Evolutionary conservation across 1,140 invertebrate genomes (phyloP), one percentile per base, ranked within the genome.

Genomic region (Odontomachus brunneus): DNA sequence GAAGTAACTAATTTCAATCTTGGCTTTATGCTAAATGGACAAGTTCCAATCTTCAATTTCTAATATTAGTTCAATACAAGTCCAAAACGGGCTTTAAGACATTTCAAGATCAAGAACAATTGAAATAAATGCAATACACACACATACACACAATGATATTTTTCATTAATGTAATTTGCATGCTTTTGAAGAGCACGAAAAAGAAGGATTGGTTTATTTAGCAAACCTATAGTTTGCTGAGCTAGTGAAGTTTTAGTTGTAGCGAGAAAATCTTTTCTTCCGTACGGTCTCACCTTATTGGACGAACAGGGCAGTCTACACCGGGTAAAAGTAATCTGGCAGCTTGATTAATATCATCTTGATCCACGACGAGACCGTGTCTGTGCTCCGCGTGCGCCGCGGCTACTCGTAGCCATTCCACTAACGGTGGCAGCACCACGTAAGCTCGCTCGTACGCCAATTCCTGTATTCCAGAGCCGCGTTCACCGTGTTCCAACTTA

Each of bases 271-370:
- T 44, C 9, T 44, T 11, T 11, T 44, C 9, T 44, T 26, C 11
- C n/a, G 3, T 0, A 59, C 29, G 60, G 15, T 57, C 83, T 85
- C 80, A 93, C 93, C 91, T 92, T 75, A 97, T 95, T 11, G 96
- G 95, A 80, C 97, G 93, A 1, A 97, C 96, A 14, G 98, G 97
- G 93, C 97, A 98, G 92, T 98, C 98, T 0, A 98, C 97, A 33
- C 97, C 97, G 1, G 98, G 98, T 44, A 98, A 94, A 14, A 98
- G 94, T 19, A 98, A 91, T 49, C 98, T 93, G 0, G 97, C 97
- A 0, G 98, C 97, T 93, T 98, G 97, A 95, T 97, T 96, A 11
- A 98, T 96, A 91, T 98, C 98, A 91, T 98, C 97, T 76, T 97
- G 97, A 92, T 98, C 98, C 17, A 98, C 95, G 53, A 97, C 95